phyloP scores from a whole-genome alignment of 2,888 invertebrate species.

The Acanthosepion pharaonis region DNA sequence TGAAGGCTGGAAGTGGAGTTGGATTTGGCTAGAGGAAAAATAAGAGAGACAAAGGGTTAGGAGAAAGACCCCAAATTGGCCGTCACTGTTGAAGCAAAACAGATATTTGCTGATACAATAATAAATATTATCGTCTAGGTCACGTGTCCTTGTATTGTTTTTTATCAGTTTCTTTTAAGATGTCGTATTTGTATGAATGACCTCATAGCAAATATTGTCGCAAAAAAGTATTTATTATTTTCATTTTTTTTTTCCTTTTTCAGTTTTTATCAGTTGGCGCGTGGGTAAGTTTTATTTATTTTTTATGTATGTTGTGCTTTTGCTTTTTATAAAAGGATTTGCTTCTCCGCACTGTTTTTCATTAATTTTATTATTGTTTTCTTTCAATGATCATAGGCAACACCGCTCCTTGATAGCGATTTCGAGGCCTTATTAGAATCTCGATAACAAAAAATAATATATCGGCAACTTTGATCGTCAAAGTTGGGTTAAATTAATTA shows the following conservation, averaged over 20 bases:
- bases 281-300: not conserved
- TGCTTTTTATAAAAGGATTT: not conserved
- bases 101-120: conserved; percentile 8
- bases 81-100: not conserved
- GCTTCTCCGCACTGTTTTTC: not conserved
- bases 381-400: not conserved
- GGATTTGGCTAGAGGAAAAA: not conserved
- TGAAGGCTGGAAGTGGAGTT: not conserved
- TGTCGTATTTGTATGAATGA: not conserved
- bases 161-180: not conserved
- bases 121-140: not conserved
- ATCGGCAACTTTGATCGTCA: not conserved
- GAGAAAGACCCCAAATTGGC: not conserved
- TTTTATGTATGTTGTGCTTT: not conserved
- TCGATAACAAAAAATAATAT: not conserved
- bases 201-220: not conserved
- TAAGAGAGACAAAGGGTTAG: not conserved
- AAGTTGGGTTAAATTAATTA: too few species aligned
- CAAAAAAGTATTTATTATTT: not conserved
- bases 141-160: not conserved
- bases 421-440: not conserved
- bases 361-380: not conserved
- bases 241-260: not conserved
- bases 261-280: not conserved
- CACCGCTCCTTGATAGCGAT: not conserved